Evolutionary conservation across 2,113 vertebrate genomes (phyloP), one percentile per base, ranked within the genome.

Genomic region (Microcebus ravelobensis): DNA sequence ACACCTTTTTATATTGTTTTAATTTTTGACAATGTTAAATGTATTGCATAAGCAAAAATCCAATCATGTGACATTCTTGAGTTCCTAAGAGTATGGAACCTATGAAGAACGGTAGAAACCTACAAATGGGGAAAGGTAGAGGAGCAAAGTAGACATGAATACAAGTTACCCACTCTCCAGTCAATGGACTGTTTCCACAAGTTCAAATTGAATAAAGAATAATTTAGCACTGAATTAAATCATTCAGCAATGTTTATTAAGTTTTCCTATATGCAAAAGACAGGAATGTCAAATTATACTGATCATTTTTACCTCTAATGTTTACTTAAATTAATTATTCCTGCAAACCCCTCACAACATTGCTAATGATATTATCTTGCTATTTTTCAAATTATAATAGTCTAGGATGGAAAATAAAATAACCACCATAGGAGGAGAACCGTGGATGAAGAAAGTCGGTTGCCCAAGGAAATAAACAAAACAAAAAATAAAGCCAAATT

Each of bases 401-500:
- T 81, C 39, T 74, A 25, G 27, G 29, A 21, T 81, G 18, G 45
- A 93, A 90, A 80, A 82, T 79, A 87, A 96, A 91, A 80, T 63
- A 89, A 59, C n/a, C 48, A 85, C 13, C 31, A 67, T 23, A 71
- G 36, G 52, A 95, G 59, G n/a, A 84, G 25, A 94, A 83, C 20
- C 34, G 61, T 91, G 55, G 57, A 70, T 90, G 15, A 81, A 95
- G 42, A 96, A 90, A 89, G 27, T 80, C n/a, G 61, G 39, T 77
- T 63, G 42, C 68, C 42, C 45, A 82, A 57, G 59, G 55, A 68
- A 89, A 96, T 36, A 96, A 94, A 86, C 4, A 13, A 91, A 96
- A 95, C 86, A 80, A 91, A 81, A 88, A 88, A 71, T 52, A 93
- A 71, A 97, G 29, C 8, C 7, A 9, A 92, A 63, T 93, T 95